Base-by-base conservation (phyloP, 2,797 vertebrate species). In the Benthosema pterotum region DNA sequence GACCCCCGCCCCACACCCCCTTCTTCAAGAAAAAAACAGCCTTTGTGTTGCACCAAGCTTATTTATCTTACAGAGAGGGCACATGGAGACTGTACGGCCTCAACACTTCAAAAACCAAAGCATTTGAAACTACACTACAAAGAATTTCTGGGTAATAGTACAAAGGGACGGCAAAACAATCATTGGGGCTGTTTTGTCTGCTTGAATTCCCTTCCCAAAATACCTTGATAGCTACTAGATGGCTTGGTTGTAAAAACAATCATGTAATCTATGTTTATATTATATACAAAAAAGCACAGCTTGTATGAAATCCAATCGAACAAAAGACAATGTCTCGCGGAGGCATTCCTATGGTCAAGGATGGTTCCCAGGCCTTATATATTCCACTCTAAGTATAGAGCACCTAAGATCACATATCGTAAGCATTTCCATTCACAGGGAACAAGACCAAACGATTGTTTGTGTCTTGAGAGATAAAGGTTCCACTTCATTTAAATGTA, bases 161-260 rank as follows among this genome's bases (percentile, higher is more conserved):
- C 77, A 83, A 88, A 86, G 80, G 67, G 65, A 68, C 51, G 42
- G 42, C 8, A 66, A 80, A 87, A 90, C 84, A 90, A 86, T 74
- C 78, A 60, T 49, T 67, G 77, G 60, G 77, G 60, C 68, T 89
- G 85, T 84, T 90, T 75, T 80, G 84, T 87, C 86, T 91, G 69
- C 28, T 63, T 48, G 58, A 81, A 86, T 83, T 88, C 84, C 88
- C 72, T 55, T 79, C 83, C 77, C 57, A 42, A 69, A 88, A 85
- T 59, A 79, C 18, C 46, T 59, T 0, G 59, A 82, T 75, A 67
- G 57, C 74, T 82, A 58, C 64, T 57, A 72, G 63, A 57, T 74
- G 74, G 57, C 78, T 74, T 65, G 59, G 51, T 58, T 63, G 59
- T n/a, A 1, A 1, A 55, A 80, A 89, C 86, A 90, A 85, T 80